Base-by-base conservation (phyloP, 2,888 invertebrate species). In the Esperia sulphurella region DNA sequence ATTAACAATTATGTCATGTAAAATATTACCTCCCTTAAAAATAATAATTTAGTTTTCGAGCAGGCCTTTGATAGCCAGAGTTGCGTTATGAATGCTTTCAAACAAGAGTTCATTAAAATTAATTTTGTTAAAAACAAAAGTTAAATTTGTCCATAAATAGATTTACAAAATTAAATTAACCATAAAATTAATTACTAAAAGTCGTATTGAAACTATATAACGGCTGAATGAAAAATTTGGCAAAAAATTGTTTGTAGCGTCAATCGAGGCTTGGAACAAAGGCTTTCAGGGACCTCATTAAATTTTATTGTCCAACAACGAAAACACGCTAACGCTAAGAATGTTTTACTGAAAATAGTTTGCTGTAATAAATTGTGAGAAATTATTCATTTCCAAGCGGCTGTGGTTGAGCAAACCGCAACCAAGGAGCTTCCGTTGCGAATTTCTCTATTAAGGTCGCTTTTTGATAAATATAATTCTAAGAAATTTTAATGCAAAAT, bases 201-300 rank as follows among this genome's bases (percentile, higher is more conserved):
- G 21, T 21, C 21, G 21, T 3, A n/a, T n/a, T n/a, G n/a, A 21
- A 54, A 57, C 55, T 65, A 65, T 70, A 63, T 61, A 58, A 58
- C 58, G 61, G 57, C 59, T 50, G 57, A 63, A 64, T 59, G 59
- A 66, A 66, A 57, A 68, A 64, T 65, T 72, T 71, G 65, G 57
- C 65, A 59, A 54, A 53, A 57, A 56, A 58, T 52, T 58, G 57
- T 60, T 61, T 52, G 55, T 48, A 49, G 59, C 55, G 55, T 51
- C 55, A 52, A 65, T 61, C 60, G 56, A 50, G 57, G 58, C 51
- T 58, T 58, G 47, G 58, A 52, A 61, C 57, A 57, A 56, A 54
- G 51, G 51, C 48, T 8, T 33, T 10, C 2, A 45, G 35, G 43
- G 46, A 51, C 42, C 60, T 70, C 64, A 64, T 73, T 68, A 65